Evolutionary conservation across 1,140 invertebrate species (phyloP).

Genomic region (Tyrophagus putrescentiae): DNA sequence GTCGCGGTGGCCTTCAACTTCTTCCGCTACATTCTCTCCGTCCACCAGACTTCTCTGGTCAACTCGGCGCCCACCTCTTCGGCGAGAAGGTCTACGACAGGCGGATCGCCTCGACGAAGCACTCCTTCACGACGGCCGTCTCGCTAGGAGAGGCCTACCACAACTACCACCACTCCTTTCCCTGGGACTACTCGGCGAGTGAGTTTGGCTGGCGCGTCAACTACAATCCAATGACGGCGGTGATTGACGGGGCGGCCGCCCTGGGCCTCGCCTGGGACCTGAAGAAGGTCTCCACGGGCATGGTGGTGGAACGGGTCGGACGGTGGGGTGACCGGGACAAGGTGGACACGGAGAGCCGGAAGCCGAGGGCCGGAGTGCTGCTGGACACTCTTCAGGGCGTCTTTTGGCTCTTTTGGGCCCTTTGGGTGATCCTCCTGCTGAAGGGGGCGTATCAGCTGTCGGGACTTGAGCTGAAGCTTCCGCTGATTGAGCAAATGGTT

Average conservation of each 20-base stretch:
- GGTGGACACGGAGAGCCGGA: not conserved
- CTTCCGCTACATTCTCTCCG: constrained; percentile 46
- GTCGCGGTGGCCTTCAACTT: constrained; percentile 62
- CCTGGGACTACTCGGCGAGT: constrained; percentile 76
- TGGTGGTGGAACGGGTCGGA: not conserved
- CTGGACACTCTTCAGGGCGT: not conserved
- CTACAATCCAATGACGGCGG: constrained; percentile 46
- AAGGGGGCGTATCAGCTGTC: not conserved
- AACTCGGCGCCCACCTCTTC: constrained; percentile 87
- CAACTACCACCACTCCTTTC: constrained; percentile 89
- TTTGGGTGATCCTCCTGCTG: not conserved
- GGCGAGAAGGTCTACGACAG: constrained; percentile 75
- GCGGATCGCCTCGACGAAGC: constrained; percentile 55
- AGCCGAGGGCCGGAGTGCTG: not conserved
- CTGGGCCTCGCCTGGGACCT: constrained; percentile 40
- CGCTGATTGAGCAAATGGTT: not conserved
- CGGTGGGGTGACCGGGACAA: not conserved
- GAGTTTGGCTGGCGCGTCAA: constrained; percentile 52
- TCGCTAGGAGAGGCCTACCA: constrained; percentile 76
- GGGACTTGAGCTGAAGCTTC: not conserved
- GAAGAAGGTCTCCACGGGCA: constrained; percentile 28
- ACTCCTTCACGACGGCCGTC: constrained; percentile 49
- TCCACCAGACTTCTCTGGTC: constrained; percentile 86
- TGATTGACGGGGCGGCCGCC: constrained; percentile 39
- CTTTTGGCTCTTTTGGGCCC: constrained; percentile 1